phyloP scores from a whole-genome alignment of 2,888 invertebrate species.

The Liodrosophila aerea region DNA sequence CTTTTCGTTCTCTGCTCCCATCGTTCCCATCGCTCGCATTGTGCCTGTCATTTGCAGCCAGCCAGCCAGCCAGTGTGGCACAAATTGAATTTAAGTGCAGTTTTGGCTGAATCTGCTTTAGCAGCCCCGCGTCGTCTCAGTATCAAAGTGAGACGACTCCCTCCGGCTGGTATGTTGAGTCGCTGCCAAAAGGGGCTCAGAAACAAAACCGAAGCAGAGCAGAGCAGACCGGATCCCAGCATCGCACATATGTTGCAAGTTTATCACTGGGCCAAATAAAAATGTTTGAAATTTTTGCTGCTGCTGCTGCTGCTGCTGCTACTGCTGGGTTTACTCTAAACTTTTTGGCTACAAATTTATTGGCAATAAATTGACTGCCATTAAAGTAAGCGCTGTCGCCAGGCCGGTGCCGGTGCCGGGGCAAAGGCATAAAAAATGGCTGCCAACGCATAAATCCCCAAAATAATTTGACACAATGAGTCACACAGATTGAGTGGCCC shows the following conservation, averaged over 20 bases:
- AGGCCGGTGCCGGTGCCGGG: background rate
- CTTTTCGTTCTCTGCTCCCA: conserved; percentile 36
- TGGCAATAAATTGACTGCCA: conserved; percentile 77
- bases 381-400: conserved; percentile 62
- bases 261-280: conserved; percentile 74
- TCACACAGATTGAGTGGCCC: conserved; percentile 73
- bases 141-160: background rate
- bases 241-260: conserved; percentile 71
- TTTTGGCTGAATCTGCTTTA: too few relatives aligned
- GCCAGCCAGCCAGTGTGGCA: conserved; percentile 65
- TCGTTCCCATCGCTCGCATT: background rate
- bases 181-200: conserved; percentile 59
- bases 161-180: conserved; percentile 42
- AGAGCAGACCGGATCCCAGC: conserved; percentile 13
- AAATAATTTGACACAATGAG: conserved; percentile 78
- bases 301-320: conserved; percentile 5
- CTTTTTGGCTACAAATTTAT: conserved; percentile 78
- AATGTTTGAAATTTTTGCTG: conserved; percentile 59
- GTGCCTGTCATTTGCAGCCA: conserved; percentile 68
- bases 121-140: too few relatives aligned
- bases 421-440: conserved; percentile 60
- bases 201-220: conserved; percentile 19
- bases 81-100: conserved; percentile 77
- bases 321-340: conserved; percentile 69
- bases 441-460: conserved; percentile 76